Conservation (phyloP, 2,888 invertebrate genomes). For the Sclerodermus sp. region DNA sequence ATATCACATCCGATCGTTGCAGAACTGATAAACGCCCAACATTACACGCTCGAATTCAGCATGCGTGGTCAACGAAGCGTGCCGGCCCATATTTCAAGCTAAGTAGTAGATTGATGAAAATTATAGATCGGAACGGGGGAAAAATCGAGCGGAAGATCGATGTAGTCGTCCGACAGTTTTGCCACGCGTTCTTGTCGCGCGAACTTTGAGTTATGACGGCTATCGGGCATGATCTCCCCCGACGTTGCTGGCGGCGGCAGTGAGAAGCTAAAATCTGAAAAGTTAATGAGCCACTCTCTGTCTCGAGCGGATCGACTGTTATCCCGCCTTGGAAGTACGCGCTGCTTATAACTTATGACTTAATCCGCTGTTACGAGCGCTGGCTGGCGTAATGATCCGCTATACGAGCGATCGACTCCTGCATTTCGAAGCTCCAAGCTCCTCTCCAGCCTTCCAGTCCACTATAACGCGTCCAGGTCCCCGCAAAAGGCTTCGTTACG, state of each 20-base stretch:
- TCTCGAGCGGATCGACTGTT: conserved; percentile 12
- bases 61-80: too few relatives aligned
- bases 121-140: too few relatives aligned
- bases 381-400: conserved; percentile 31
- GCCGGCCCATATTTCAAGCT: too few relatives aligned
- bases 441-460: too few relatives aligned
- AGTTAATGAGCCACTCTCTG: conserved; percentile 19
- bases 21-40: too few relatives aligned
- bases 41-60: too few relatives aligned
- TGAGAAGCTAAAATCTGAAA: conserved; percentile 18
- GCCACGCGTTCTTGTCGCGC: background rate
- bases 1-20: too few relatives aligned
- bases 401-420: conserved; percentile 22
- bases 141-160: too few relatives aligned
- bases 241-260: conserved; percentile 2
- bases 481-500: background rate
- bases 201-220: background rate
- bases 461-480: background rate
- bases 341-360: conserved; percentile 44
- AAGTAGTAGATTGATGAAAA: too few relatives aligned
- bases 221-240: background rate
- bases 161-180: too few relatives aligned
- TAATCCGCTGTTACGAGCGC: conserved; percentile 41
- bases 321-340: conserved; percentile 15
- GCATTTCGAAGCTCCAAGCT: background rate